Evolutionary conservation across 2,113 vertebrate species (phyloP).

Genomic region (Grantiella picta): DNA sequence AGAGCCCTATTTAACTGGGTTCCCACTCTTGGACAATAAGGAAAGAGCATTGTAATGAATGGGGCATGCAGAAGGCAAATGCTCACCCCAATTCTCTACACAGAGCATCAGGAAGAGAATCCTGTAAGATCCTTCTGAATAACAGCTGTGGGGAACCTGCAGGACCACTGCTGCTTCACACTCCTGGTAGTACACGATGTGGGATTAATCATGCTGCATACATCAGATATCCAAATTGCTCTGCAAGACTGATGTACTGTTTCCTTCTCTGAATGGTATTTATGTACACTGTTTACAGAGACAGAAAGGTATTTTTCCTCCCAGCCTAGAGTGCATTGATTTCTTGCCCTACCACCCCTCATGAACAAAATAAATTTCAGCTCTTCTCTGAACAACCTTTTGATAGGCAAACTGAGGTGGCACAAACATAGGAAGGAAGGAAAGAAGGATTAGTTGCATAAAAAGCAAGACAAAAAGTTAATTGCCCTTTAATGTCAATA

Average conservation of each 20-base stretch:
- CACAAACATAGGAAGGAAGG: background rate
- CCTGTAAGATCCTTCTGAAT: background rate
- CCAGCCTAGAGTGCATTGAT: background rate
- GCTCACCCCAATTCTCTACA: background rate
- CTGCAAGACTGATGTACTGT: slow-evolving; percentile 13
- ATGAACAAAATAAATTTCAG: background rate
- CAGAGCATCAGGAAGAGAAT: background rate
- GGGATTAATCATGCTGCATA: background rate
- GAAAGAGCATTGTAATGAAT: background rate
- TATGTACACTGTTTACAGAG: slow-evolving; percentile 11
- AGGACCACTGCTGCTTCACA: background rate
- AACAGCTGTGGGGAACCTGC: background rate
- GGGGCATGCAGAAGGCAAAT: background rate
- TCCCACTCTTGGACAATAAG: background rate
- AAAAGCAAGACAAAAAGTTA: slow-evolving; percentile 67
- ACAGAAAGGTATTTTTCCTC: slow-evolving; percentile 8
- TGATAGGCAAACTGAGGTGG: background rate
- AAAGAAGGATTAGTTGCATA: slow-evolving; percentile 15
- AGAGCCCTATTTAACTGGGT: background rate
- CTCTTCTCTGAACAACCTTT: slow-evolving; percentile 25
- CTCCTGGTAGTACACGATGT: background rate
- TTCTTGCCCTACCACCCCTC: background rate
- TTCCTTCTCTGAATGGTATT: slow-evolving; percentile 25
- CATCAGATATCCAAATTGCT: background rate
- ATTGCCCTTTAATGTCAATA: slow-evolving; percentile 39